phyloP scores from a whole-genome alignment of 2,113 vertebrate species.

The Columba janthina region DNA sequence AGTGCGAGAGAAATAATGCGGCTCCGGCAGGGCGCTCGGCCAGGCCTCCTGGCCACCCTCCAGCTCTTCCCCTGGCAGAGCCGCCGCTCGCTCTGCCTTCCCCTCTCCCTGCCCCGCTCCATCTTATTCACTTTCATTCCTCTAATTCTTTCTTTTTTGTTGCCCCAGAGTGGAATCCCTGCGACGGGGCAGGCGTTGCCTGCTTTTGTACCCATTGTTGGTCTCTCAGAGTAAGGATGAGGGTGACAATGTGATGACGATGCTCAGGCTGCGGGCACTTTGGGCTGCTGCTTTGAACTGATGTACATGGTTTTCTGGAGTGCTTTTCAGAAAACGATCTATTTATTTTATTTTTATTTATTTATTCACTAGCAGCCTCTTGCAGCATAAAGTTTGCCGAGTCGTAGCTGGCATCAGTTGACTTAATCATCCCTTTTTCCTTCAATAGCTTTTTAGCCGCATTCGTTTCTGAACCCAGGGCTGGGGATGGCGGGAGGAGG shows the following conservation, averaged over 20 bases:
- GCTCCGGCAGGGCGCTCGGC: constrained; percentile 70
- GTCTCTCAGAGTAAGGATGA: constrained; percentile 62
- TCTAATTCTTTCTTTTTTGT: too few species aligned
- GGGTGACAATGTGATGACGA: background rate
- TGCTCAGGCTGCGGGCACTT: constrained; percentile 45
- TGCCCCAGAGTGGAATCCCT: constrained; percentile 4
- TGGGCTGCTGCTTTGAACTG: background rate
- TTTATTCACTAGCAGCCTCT: background rate
- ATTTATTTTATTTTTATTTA: too few species aligned
- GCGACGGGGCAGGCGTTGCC: constrained; percentile 56
- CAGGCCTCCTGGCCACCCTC: constrained; percentile 76
- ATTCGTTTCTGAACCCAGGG: background rate
- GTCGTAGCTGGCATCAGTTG: background rate
- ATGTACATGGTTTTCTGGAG: background rate
- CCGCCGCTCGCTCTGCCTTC: constrained; percentile 66
- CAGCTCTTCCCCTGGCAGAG: constrained; percentile 66
- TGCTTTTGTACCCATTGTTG: constrained; percentile 54
- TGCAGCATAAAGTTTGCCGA: background rate
- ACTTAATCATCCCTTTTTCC: background rate
- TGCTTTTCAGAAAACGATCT: background rate
- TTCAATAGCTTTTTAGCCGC: background rate
- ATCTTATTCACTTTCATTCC: background rate
- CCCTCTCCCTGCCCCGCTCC: background rate
- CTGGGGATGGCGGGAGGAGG: background rate
- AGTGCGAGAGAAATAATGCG: constrained; percentile 69